phyloP scores from a whole-genome alignment of 2,888 invertebrate species.

The Dysmachus trigonus region DNA sequence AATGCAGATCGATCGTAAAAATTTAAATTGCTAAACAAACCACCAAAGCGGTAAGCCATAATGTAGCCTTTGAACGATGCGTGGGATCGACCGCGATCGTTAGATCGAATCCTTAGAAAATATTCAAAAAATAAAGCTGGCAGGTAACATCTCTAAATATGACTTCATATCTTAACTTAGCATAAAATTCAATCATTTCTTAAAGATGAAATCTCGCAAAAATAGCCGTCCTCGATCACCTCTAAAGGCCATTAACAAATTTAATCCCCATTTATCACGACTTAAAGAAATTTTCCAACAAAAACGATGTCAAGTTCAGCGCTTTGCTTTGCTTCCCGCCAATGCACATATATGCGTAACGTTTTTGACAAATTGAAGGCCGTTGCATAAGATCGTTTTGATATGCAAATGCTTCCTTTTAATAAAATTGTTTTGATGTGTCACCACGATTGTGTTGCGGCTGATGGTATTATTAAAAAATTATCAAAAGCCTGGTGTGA shows the following conservation, averaged over 20 bases:
- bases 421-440: slow-evolving; percentile 1
- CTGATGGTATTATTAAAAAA: background rate
- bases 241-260: background rate
- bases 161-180: background rate
- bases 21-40: background rate
- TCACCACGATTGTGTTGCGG: background rate
- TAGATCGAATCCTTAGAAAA: background rate
- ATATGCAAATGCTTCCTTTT: slow-evolving; percentile 12
- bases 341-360: background rate
- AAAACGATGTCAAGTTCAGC: slow-evolving; percentile 13
- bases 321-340: background rate
- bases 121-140: background rate
- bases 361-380: background rate
- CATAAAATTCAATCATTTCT: background rate
- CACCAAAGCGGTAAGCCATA: background rate
- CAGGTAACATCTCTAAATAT: background rate
- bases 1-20: background rate
- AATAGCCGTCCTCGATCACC: background rate
- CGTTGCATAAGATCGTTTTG: slow-evolving; percentile 16
- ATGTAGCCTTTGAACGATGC: background rate
- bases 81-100: background rate
- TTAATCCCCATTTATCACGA: slow-evolving; percentile 4
- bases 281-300: background rate
- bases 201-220: background rate
- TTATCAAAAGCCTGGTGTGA: background rate